Conservation (phyloP, 2,113 vertebrate genomes). For the Micronisus gabar region DNA sequence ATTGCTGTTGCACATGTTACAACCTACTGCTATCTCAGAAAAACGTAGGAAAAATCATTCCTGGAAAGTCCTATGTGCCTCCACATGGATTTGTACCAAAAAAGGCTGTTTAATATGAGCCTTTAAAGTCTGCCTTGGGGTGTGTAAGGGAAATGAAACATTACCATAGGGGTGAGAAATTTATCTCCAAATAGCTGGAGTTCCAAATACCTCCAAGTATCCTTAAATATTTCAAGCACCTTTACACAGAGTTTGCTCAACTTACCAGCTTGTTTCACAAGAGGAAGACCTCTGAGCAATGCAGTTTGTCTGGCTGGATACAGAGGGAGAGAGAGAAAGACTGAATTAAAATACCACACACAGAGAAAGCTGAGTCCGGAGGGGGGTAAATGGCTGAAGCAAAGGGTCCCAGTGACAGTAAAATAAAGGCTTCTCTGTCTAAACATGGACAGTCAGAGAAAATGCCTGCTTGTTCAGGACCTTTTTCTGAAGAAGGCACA, state of each 20-base stretch:
- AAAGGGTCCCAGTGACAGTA: background rate
- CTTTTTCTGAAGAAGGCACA: background rate
- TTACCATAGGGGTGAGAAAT: background rate
- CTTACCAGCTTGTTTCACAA: background rate
- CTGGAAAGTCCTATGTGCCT: background rate
- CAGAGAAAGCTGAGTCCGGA: background rate
- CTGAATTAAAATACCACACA: background rate
- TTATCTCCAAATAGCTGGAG: background rate
- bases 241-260: background rate
- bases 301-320: background rate
- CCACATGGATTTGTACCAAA: background rate
- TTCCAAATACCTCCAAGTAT: background rate
- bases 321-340: background rate
- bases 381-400: background rate
- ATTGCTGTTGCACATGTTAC: background rate
- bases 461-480: background rate
- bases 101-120: background rate
- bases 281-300: background rate
- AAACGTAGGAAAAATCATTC: background rate
- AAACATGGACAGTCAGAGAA: background rate
- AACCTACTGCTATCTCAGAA: background rate
- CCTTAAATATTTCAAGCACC: background rate
- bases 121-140: background rate
- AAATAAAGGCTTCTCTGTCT: background rate
- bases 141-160: background rate